Conservation (phyloP, 2,113 vertebrate species). For the Meleagris gallopavo region DNA sequence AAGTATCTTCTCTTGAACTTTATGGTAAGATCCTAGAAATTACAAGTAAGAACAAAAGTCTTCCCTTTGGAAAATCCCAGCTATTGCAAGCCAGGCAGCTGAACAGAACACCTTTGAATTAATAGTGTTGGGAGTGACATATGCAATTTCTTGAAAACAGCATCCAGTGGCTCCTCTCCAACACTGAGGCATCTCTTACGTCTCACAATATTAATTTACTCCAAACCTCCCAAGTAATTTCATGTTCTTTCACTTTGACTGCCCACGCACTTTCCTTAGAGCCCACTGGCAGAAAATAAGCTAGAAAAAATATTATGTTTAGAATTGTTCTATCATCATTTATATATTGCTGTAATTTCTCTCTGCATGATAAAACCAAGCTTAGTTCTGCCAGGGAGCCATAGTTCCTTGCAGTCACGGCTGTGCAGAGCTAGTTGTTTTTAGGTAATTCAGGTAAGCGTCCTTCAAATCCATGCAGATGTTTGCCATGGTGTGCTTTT, state of each 20-base stretch:
- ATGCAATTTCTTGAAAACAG: background rate
- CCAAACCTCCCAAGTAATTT: background rate
- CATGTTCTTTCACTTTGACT: background rate
- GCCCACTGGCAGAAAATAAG: background rate
- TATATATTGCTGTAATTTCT: background rate
- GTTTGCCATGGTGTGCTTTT: background rate
- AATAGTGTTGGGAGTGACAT: background rate
- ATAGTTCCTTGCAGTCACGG: background rate
- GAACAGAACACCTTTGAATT: background rate
- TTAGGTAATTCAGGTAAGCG: background rate
- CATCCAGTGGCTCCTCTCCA: background rate
- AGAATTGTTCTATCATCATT: background rate
- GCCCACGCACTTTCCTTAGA: background rate
- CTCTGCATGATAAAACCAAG: background rate
- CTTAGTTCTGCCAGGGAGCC: background rate
- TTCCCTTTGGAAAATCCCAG: background rate
- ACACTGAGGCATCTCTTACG: background rate
- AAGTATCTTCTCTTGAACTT: background rate
- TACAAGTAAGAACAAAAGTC: background rate
- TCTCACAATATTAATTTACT: background rate
- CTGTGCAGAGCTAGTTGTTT: background rate
- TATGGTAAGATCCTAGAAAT: background rate
- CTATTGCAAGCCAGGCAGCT: background rate
- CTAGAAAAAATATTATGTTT: background rate
- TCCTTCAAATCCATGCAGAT: background rate